Evolutionary conservation across 2,888 invertebrate genomes (phyloP).

Genomic region (Podabrus alpinus): DNA sequence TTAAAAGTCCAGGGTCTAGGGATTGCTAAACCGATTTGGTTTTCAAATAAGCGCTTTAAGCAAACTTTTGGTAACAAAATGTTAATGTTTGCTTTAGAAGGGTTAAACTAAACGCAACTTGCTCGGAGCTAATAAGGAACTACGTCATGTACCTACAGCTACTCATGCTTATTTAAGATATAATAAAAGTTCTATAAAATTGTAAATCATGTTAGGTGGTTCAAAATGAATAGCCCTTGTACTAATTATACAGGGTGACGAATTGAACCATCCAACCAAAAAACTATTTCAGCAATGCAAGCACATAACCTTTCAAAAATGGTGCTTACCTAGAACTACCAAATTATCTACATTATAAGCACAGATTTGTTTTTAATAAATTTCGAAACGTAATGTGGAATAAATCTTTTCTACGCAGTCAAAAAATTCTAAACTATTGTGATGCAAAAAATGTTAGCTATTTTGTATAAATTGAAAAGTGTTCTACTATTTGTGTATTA

Average conservation of each 20-base stretch:
- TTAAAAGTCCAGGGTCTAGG: not conserved
- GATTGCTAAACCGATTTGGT: not conserved
- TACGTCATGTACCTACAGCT: not conserved
- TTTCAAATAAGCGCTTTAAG: not conserved
- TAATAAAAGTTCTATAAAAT: not conserved
- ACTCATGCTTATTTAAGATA: not conserved
- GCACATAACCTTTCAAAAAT: too few species aligned
- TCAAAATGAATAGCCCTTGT: not conserved
- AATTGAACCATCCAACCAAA: not conserved
- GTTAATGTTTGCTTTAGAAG: not conserved
- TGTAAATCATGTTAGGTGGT: not conserved
- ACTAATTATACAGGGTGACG: not conserved
- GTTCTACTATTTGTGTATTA: constrained; percentile 54
- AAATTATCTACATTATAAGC: not conserved
- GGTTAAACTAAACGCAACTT: not conserved
- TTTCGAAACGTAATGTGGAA: too few species aligned
- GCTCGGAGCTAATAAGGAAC: not conserved
- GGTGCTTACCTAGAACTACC: too few species aligned
- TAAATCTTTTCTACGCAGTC: not conserved
- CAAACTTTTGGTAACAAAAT: not conserved
- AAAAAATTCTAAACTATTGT: not conserved
- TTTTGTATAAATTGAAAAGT: not conserved
- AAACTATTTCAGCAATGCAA: too few species aligned
- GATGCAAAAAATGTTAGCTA: constrained; percentile 16
- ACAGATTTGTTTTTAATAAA: too few species aligned